Evolutionary conservation across 2,113 vertebrate genomes (phyloP).

Genomic region (Rhinopomastus cyanomelas): DNA sequence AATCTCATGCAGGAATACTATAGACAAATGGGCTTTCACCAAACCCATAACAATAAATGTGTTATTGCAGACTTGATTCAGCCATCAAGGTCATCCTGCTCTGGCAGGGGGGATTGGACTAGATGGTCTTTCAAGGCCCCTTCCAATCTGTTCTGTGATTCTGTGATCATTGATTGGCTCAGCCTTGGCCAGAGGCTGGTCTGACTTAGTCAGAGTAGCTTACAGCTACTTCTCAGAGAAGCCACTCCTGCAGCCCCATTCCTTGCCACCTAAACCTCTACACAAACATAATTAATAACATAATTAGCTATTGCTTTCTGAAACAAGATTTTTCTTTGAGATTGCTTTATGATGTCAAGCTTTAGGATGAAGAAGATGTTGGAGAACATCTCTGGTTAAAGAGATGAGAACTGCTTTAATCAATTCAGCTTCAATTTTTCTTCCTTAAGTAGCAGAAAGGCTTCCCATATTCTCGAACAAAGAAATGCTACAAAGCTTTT

Average conservation of each 20-base stretch:
- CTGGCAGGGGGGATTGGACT: no score
- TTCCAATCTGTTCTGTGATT: no score
- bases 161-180: no score
- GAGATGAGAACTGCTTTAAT: neutral
- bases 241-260: neutral
- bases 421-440: neutral
- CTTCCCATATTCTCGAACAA: neutral
- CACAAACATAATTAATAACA: neutral
- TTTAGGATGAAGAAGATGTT: neutral
- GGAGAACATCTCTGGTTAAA: neutral
- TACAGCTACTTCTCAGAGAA: neutral
- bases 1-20: no score
- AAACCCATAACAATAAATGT: no score
- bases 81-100: no score
- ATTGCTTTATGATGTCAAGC: neutral
- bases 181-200: neutral
- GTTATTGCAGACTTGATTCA: no score
- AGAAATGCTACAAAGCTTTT: neutral
- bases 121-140: no score
- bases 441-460: neutral
- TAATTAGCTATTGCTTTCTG: neutral
- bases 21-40: no score
- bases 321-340: neutral
- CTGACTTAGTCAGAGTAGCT: neutral
- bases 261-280: neutral